phyloP scores from a whole-genome alignment of 92 coral and sea anemone species.

The Nematostella vectensis region DNA sequence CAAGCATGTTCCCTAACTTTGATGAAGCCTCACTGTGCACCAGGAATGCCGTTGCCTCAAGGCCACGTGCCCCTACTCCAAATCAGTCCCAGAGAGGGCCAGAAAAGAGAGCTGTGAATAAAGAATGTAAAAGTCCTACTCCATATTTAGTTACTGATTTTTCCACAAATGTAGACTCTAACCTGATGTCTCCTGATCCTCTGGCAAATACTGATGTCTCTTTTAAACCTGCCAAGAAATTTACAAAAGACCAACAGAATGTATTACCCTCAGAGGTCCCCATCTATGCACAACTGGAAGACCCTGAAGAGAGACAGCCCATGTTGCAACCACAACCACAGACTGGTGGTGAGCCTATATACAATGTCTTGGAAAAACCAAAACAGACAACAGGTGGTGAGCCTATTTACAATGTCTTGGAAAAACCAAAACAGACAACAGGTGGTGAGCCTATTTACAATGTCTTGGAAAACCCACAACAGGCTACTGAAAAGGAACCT shows the following conservation, averaged over 20 bases:
- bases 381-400: neutral
- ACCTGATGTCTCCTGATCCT: constrained; percentile 4
- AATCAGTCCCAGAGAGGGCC: neutral
- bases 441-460: constrained; percentile 1
- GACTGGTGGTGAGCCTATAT: constrained; percentile 1
- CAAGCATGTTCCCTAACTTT: constrained; percentile 57
- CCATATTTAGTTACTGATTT: too few relatives aligned
- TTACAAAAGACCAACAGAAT: too few relatives aligned
- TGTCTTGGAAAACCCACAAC: neutral
- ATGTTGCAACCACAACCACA: too few relatives aligned
- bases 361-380: neutral
- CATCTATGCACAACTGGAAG: too few relatives aligned
- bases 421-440: constrained; percentile 4
- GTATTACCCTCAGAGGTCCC: too few relatives aligned
- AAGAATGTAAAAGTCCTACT: neutral
- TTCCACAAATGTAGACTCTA: constrained; percentile 11
- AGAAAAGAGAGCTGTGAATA: neutral
- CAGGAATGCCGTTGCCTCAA: constrained; percentile 33
- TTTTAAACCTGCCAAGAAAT: too few relatives aligned
- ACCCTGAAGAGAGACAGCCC: too few relatives aligned
- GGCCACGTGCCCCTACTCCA: constrained; percentile 4
- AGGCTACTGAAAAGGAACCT: constrained; percentile 6
- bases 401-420: constrained; percentile 14
- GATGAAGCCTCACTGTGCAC: constrained; percentile 64
- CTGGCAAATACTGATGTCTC: too few relatives aligned